Percentiles rank a stretch among this genome's conserved stretches.
Evolutionary conservation across 1,140 invertebrate genomes (phyloP).

Genomic region (Lepeophtheirus salmonis): DNA sequence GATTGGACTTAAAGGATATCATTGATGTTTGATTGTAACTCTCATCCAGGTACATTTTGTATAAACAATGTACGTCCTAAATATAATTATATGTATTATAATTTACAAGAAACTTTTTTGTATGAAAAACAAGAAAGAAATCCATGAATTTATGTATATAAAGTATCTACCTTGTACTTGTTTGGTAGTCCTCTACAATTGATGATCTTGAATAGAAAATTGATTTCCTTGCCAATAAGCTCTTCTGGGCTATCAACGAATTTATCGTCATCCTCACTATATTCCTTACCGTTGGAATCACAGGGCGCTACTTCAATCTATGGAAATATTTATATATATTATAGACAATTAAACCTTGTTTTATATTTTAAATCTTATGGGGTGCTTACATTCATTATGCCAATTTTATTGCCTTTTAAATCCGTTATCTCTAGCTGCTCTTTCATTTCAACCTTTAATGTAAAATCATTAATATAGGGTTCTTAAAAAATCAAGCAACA

Average conservation of each 20-base stretch:
- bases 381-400: slow-evolving; percentile 33
- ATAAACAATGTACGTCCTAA: slow-evolving; percentile 35
- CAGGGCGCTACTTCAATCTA: slow-evolving; percentile 32
- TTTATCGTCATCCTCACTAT: slow-evolving; percentile 32
- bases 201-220: slow-evolving; percentile 32
- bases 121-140: neutral
- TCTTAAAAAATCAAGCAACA: neutral
- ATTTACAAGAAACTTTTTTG: neutral
- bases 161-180: slow-evolving; percentile 31
- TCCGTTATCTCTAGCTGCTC: slow-evolving; percentile 37
- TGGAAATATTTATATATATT: slow-evolving; percentile 1
- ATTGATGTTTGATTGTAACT: slow-evolving; percentile 30
- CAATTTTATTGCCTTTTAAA: slow-evolving; percentile 35
- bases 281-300: slow-evolving; percentile 30
- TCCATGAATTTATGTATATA: neutral
- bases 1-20: slow-evolving; percentile 32
- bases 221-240: slow-evolving; percentile 30
- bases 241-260: slow-evolving; percentile 33
- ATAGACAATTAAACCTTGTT: neutral
- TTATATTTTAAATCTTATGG: neutral
- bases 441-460: slow-evolving; percentile 27
- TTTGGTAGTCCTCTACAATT: slow-evolving; percentile 32
- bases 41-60: slow-evolving; percentile 33
- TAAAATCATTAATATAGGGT: neutral
- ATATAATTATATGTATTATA: slow-evolving; percentile 19